Base-by-base conservation (phyloP, 2,113 vertebrate species). In the Aleadryas rufinucha region DNA sequence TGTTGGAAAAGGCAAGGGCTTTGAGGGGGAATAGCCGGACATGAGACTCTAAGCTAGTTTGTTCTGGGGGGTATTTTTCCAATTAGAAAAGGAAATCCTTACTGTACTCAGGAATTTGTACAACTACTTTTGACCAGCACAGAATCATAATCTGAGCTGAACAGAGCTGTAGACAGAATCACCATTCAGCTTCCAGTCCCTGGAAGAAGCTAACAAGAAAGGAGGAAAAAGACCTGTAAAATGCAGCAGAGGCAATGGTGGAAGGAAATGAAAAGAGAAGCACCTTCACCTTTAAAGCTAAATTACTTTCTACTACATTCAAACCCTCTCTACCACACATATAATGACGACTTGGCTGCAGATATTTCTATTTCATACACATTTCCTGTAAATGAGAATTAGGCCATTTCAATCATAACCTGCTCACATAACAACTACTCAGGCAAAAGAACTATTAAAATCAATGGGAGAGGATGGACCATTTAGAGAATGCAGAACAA, bases 311-410 rank as follows among this genome's bases (percentile, higher is more conserved):
- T 7, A 57, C 74, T 41, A 50, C 70, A 81, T 90, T 90, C 44
- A 10, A 95, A 96, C 28, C n/a, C 87, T 96, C 95, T 75, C 39
- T 52, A 81, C 49, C 68, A 90, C 93, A 75, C 77, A 59, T 41
- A 77, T 80, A 95, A 80, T 68, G 91, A 84, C 92, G 90, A 74
- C 82, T 96, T 92, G 93, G 92, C 97, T 54, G 89, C 88, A 91
- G 95, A 77, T 97, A 81, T 97, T 97, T 97, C 95, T 91, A 94
- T 97, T 97, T 97, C 89, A 53, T 89, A 83, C 71, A 49, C 26
- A 72, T 82, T 92, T 95, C 84, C 84, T 89, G 81, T 69, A 89
- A 94, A 75, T 87, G 77, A 37, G 85, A 63, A 86, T 91, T 91
- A 87, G 63, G 39, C 77, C 49, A 75, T 91, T 89, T 74, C 87